Evolutionary conservation across 2,113 vertebrate genomes (phyloP).

Genomic region (Genyomyrus donnyi): DNA sequence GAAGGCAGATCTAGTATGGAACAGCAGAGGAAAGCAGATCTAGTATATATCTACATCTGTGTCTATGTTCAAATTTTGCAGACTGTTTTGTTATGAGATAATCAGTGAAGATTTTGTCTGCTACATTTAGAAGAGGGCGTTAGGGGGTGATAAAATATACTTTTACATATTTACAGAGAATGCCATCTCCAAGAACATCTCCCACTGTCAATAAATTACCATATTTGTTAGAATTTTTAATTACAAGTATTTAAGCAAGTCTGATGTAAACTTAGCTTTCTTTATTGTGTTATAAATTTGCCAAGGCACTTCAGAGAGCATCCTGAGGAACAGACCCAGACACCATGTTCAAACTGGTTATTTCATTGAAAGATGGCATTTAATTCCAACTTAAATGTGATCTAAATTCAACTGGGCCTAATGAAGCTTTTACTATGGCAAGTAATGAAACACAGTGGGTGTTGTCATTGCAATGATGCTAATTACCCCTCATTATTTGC

Average conservation of each 20-base stretch:
- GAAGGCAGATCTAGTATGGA: neutral
- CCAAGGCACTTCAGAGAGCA: neutral
- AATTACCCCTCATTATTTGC: neutral
- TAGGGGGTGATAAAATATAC: neutral
- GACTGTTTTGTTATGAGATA: neutral
- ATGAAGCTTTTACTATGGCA: neutral
- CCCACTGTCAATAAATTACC: neutral
- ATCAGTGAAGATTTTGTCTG: neutral
- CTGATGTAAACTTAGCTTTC: neutral
- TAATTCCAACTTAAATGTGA: neutral
- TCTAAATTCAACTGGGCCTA: neutral
- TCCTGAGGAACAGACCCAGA: neutral
- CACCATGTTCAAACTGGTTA: neutral
- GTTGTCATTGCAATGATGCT: neutral
- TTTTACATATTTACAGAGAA: neutral
- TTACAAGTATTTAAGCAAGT: neutral
- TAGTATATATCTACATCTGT: neutral
- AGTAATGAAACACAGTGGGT: neutral
- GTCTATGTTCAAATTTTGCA: neutral
- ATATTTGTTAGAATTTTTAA: neutral
- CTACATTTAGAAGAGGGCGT: neutral
- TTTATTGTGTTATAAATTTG: neutral
- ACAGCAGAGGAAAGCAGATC: neutral
- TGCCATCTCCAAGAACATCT: neutral
- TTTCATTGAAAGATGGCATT: neutral